Conservation (phyloP, 2,113 vertebrate species). For the Tor tambroides region DNA sequence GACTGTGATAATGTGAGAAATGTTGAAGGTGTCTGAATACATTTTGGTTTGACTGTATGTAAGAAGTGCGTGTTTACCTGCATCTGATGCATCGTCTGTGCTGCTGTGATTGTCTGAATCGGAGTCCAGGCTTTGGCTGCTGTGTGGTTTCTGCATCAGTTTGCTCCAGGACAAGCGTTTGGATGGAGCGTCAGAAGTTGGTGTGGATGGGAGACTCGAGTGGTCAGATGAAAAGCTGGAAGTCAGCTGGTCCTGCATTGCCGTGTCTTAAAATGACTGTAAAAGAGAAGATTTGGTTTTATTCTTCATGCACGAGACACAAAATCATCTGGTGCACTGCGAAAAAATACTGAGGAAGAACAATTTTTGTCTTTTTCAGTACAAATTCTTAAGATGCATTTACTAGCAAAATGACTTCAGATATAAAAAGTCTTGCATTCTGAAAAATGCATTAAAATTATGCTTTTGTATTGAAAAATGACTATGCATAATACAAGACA, state of each 20-base stretch:
- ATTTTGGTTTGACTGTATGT: too few relatives aligned
- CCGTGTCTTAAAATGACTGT: background rate
- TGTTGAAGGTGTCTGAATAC: too few relatives aligned
- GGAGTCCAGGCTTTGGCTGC: constrained; percentile 53
- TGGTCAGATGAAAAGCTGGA: constrained; percentile 51
- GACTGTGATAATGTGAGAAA: too few relatives aligned
- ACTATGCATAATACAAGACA: too few relatives aligned
- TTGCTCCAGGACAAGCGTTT: constrained; percentile 78
- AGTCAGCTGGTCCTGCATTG: constrained; percentile 69
- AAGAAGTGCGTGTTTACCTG: constrained; percentile 61
- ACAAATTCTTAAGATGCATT: too few relatives aligned
- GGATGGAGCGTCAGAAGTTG: constrained; percentile 63
- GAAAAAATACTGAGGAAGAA: too few relatives aligned
- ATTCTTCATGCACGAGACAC: background rate
- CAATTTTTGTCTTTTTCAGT: too few relatives aligned
- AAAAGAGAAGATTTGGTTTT: background rate
- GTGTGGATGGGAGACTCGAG: constrained; percentile 61
- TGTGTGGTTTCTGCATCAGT: constrained; percentile 74
- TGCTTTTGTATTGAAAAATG: too few relatives aligned
- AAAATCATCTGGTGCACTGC: background rate
- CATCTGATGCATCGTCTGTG: constrained; percentile 75
- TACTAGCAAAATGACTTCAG: too few relatives aligned
- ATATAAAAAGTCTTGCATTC: too few relatives aligned
- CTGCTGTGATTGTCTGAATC: constrained; percentile 61
- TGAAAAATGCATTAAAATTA: too few relatives aligned